Base-by-base conservation (phyloP, 2,888 invertebrate species). In the Acanthoscelides obtectus region DNA sequence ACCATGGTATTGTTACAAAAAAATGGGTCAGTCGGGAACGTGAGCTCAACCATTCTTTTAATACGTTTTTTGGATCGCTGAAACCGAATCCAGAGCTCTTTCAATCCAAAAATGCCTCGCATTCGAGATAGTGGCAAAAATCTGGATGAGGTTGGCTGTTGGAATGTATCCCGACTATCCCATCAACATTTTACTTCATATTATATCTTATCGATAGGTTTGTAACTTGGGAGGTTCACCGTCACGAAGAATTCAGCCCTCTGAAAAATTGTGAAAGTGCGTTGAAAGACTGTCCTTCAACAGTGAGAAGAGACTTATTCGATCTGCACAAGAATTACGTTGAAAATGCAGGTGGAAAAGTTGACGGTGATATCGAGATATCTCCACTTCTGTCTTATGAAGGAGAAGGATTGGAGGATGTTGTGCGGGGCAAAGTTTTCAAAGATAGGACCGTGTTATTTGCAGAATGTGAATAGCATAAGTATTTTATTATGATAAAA, bases 171-270 rank as follows among this genome's bases (percentile, higher is more conserved):
- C n/a, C n/a, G n/a, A n/a, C n/a, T n/a, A n/a, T n/a, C n/a, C n/a
- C n/a, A n/a, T n/a, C n/a, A n/a, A n/a, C n/a, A n/a, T n/a, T n/a
- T n/a, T n/a, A n/a, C n/a, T n/a, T n/a, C n/a, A n/a, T n/a, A n/a
- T n/a, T n/a, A n/a, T n/a, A n/a, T n/a, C 1, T 12, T 45, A 17
- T 27, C 0, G 90, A 94, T 76, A 92, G 92, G 79, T 95, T 99
- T 82, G 95, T 94, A n/a, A 95, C 95, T 12, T 94, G 98, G 91
- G 97, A 98, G 86, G 94, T 95, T 0, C 89, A 93, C 0, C 89
- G 99, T 67, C 92, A 94, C 77, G 93, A 94, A 72, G 99, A 99
- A 84, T 99, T 99, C 83, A 96, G 98, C 77, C 98, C 99, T 0
- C 86, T 99, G 76, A 99, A 99, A 83, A 99, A 99, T 86, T 90